A percentile compares a stretch with the other conserved stretches of the same genome.
Evolutionary conservation across 1,140 invertebrate genomes (phyloP).

Genomic region (Asobara japonica): DNA sequence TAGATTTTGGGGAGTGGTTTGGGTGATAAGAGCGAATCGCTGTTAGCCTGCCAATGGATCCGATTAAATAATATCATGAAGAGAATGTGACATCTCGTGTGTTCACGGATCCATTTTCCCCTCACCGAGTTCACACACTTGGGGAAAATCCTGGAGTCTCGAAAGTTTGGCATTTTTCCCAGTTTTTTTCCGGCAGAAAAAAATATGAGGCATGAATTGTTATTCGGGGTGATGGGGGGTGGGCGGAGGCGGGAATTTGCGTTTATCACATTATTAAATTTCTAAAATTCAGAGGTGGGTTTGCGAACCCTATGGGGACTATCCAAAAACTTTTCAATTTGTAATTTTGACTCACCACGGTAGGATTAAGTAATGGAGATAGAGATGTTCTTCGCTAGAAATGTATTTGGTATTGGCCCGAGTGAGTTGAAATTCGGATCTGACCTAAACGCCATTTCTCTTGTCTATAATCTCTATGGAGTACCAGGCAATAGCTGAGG

Average conservation of each 20-base stretch:
- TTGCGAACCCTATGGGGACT: too few relatives aligned
- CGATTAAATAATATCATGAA: constrained; percentile 46
- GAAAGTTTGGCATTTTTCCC: constrained; percentile 41
- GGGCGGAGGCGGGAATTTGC: constrained; percentile 41
- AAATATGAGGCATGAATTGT: constrained; percentile 14
- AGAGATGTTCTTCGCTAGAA: too few relatives aligned
- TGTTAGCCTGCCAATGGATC: constrained; percentile 41
- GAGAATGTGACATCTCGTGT: constrained; percentile 56
- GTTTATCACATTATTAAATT: constrained; percentile 52
- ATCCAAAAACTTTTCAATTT: too few relatives aligned
- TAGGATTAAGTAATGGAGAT: too few relatives aligned
- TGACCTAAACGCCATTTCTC: not conserved
- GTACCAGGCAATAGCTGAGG: constrained; percentile 45
- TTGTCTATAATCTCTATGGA: not conserved
- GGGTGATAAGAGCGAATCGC: constrained; percentile 38
- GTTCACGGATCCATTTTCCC: constrained; percentile 26
- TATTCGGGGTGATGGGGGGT: constrained; percentile 25
- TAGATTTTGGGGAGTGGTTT: constrained; percentile 14
- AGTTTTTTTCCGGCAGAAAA: too few relatives aligned
- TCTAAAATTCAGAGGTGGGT: too few relatives aligned
- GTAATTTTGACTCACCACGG: too few relatives aligned
- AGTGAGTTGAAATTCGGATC: not conserved
- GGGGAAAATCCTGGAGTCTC: constrained; percentile 28
- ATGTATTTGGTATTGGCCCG: constrained; percentile 50
- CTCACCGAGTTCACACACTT: constrained; percentile 32